Conservation (phyloP, 2,888 invertebrate genomes). For the Diarsia mendica region DNA sequence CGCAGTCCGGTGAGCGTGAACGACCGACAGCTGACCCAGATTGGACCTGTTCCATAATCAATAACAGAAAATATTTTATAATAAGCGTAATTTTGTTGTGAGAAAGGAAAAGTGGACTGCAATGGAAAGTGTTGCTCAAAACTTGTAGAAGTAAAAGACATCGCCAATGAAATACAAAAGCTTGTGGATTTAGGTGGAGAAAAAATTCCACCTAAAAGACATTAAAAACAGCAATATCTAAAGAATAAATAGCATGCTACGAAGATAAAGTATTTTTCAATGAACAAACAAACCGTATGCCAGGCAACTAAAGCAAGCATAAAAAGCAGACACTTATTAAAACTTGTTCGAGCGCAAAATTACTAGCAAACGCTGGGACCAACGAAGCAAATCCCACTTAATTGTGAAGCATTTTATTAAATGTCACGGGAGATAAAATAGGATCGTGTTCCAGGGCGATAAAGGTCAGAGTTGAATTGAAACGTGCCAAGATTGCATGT, state of each 20-base stretch:
- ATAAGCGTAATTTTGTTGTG: conserved; percentile 31
- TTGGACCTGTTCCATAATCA: conserved; percentile 59
- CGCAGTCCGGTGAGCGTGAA: conserved; percentile 63
- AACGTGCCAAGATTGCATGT: conserved; percentile 51
- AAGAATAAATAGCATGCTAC: not conserved
- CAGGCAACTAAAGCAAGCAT: conserved; percentile 5
- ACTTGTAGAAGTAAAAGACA: not conserved
- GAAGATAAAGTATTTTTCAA: not conserved
- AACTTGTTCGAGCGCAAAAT: conserved; percentile 37
- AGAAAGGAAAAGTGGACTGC: conserved; percentile 45
- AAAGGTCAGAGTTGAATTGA: conserved; percentile 61
- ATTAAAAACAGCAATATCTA: too few species aligned
- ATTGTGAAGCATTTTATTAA: conserved; percentile 53
- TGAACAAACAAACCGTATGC: not conserved
- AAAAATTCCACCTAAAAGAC: too few species aligned
- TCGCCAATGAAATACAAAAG: conserved; percentile 1
- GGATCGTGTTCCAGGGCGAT: conserved; percentile 46
- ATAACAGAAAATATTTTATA: conserved; percentile 53
- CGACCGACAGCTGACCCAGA: conserved; percentile 71
- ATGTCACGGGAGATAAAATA: conserved; percentile 58
- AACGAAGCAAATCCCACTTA: conserved; percentile 38
- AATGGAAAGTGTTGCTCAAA: conserved; percentile 29
- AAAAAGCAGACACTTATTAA: conserved; percentile 40
- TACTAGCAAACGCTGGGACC: conserved; percentile 38
- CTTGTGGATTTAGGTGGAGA: not conserved